Evolutionary conservation across 2,797 vertebrate species (phyloP), one percentile per base, ranked within the genome.

Genomic region (Spinus pinus): DNA sequence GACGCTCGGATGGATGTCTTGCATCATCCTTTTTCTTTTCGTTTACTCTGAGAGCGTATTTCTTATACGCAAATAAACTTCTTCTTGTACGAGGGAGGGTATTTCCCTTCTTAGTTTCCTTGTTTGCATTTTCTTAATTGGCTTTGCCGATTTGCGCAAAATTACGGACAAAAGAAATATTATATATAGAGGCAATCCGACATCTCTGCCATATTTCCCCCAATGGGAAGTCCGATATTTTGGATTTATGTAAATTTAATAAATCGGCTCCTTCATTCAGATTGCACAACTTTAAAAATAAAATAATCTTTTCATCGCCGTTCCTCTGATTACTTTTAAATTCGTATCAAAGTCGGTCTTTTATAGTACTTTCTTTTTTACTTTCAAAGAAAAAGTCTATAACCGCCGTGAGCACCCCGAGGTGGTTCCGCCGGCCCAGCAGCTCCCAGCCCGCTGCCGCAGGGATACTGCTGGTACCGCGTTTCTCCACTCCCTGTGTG

Each of bases 341-440:
- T 21, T 23, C 7, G 4, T 24, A 21, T 20, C 31, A 12, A 58
- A 74, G 24, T 7, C 18, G 4, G 3, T 12, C 5, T 74, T 77
- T 49, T 21, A 6, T 11, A 62, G 66, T 28, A 14, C 6, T 22
- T n/a, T 58, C 16, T 41, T 24, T 28, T 33, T 37, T 33, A 5
- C 14, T 67, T 60, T n/a, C 17, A 16, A 37, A 41, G 19, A 5
- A 21, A 12, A 42, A 1, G 7, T 17, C 16, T 13, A 0, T 18
- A 27, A n/a, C 2, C 0, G 0, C 67, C 2, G 6, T 5, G 60
- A 8, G 15, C 56, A 27, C 0, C 33, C 33, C 30, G 30, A 20
- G 28, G 24, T 6, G 56, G 50, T 31, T 41, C 6, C 4, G 24
- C 44, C 6, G 3, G 17, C 33, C 18, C 35, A 35, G 71, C 81